phyloP scores from a whole-genome alignment of 2,113 vertebrate species.

The Pimephales promelas region DNA sequence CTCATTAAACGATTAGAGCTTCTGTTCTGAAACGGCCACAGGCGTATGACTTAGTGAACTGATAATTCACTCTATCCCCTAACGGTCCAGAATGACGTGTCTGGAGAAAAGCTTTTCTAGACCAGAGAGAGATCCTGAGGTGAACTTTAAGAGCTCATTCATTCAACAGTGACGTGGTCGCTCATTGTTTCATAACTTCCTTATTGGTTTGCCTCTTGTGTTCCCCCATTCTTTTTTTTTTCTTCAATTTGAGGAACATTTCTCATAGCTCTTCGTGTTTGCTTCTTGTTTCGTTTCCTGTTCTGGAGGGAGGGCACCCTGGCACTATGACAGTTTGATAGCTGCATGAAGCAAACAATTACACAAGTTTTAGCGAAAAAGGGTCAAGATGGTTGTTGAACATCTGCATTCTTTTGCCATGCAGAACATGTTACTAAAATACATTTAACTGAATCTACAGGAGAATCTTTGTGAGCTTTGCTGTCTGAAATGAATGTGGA shows the following conservation, averaged over 20 bases:
- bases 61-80: conserved; percentile 41
- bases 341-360: conserved; percentile 1
- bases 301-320: not conserved
- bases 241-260: conserved; percentile 19
- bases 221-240: not conserved
- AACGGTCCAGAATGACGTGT: conserved; percentile 34
- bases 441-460: not conserved
- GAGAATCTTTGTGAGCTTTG: not conserved
- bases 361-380: not conserved
- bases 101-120: not conserved
- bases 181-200: conserved; percentile 44
- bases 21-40: conserved; percentile 16
- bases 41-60: conserved; percentile 14
- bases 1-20: conserved; percentile 11
- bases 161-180: conserved; percentile 19
- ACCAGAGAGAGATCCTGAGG: conserved; percentile 58
- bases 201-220: conserved; percentile 63
- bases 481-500: too few relatives aligned
- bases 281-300: conserved; percentile 37
- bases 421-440: not conserved
- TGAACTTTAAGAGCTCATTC: conserved; percentile 68
- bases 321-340: conserved; percentile 14
- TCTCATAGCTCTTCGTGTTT: conserved; percentile 25
- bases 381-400: conserved; percentile 1
- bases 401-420: not conserved